Conservation (phyloP, 1,140 invertebrate genomes). For the Neuroterus valhalla region DNA sequence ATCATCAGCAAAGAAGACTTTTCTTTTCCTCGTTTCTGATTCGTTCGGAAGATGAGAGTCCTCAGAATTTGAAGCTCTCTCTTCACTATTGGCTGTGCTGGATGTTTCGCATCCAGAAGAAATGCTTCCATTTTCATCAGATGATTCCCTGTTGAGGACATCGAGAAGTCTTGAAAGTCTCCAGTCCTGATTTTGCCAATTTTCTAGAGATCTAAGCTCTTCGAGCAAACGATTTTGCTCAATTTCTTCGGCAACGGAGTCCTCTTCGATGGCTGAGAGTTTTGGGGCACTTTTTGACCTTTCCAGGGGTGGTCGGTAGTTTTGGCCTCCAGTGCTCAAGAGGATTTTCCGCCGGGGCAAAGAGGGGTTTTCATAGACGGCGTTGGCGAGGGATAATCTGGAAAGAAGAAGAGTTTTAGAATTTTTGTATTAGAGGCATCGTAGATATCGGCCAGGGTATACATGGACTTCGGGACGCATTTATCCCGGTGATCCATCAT, state of each 20-base stretch:
- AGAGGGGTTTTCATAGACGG: constrained; percentile 89
- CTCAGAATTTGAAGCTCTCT: constrained; percentile 59
- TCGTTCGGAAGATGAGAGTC: constrained; percentile 43
- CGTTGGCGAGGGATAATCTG: constrained; percentile 88
- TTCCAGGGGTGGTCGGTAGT: constrained; percentile 93
- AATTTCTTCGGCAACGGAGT: constrained; percentile 88
- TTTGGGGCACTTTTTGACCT: constrained; percentile 97
- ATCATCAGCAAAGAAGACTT: constrained; percentile 29
- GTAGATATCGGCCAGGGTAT: too few species aligned
- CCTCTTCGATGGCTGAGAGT: constrained; percentile 94
- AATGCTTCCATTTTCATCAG: constrained; percentile 84
- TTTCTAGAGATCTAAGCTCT: constrained; percentile 68
- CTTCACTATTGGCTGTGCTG: constrained; percentile 79
- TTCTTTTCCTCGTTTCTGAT: constrained; percentile 42
- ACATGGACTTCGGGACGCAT: too few species aligned
- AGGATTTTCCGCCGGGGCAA: constrained; percentile 87
- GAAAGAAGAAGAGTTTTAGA: background rate
- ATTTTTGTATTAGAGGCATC: too few species aligned
- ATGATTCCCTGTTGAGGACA: constrained; percentile 68
- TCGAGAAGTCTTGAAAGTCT: constrained; percentile 69
- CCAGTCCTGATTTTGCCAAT: constrained; percentile 72
- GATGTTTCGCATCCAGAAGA: constrained; percentile 86
- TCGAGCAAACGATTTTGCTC: constrained; percentile 74
- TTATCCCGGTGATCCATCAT: too few species aligned
- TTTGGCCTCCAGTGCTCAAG: constrained; percentile 85